phyloP scores from a whole-genome alignment of 2,113 vertebrate genomes.

The Desmodus rotundus region DNA sequence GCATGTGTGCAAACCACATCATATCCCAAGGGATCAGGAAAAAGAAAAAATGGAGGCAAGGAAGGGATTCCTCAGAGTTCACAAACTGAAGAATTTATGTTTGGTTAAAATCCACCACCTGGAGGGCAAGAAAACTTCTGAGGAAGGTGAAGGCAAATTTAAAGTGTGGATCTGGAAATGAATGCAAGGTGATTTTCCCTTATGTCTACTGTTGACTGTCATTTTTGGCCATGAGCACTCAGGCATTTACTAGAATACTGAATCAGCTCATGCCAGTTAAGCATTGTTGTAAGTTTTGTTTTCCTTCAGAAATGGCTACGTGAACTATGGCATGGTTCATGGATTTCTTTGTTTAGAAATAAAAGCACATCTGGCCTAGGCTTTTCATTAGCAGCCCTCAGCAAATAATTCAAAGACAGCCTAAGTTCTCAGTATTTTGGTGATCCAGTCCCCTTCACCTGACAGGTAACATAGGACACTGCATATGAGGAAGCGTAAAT shows the following conservation, averaged over 20 bases:
- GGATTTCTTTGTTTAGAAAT: constrained; percentile 21
- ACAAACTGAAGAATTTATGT: neutral
- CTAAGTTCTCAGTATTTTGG: neutral
- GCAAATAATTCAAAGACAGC: neutral
- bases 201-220: neutral
- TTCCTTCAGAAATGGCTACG: neutral
- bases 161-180: neutral
- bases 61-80: neutral
- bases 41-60: neutral
- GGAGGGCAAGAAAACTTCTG: neutral
- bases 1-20: constrained; percentile 48
- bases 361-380: neutral
- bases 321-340: neutral
- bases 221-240: neutral
- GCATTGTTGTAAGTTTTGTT: neutral
- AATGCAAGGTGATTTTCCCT: neutral
- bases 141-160: neutral
- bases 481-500: neutral
- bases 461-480: neutral
- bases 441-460: neutral
- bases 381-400: neutral
- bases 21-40: constrained; percentile 6
- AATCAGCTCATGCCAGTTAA: neutral
- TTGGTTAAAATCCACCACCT: neutral
- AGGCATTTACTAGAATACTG: neutral